Evolutionary conservation across 2,113 vertebrate genomes (phyloP), one percentile per base, ranked within the genome.

Genomic region (Sturnus vulgaris): DNA sequence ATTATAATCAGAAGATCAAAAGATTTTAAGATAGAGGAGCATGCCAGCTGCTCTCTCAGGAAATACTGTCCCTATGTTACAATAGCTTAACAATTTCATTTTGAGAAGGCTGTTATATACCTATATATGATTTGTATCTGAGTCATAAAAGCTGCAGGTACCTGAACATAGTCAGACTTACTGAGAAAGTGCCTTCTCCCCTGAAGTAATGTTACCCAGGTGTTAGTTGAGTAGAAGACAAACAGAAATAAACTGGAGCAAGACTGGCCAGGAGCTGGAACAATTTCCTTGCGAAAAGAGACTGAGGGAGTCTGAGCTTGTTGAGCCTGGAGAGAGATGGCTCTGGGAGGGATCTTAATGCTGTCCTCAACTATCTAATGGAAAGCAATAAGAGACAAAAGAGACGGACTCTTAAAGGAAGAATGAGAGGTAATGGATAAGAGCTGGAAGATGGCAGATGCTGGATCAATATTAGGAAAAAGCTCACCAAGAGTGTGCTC

Each of bases 1-100:
- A 83, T 93, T 94, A 96, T 68, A 35, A 88, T 91, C 72, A 88
- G 52, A 39, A 90, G 72, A 93, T 96, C 72, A 94, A 93, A 97
- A 93, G 94, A 81, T 90, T 94, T 95, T 94, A 94, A 88, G 85
- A 61, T 39, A 93, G 70, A 90, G 66, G 86, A 81, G 39, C 33
- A 60, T 46, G n/a, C 21, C 46, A 86, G 76, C 71, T 92, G 50
- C 55, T 92, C 21, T 80, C 88, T 77, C 44, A 93, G 82, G 68
- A 81, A 88, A 80, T 50, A 28, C 44, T 53, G 42, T 90, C 57
- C 24, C 56, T 93, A 88, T 56, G 35, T 88, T 75, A 84, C 23
- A 68, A 71, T 28, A 86, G 44, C 15, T 65, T 80, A 88, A 89
- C 71, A 47, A 22, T 86, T 92, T 46, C 27, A 84, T 91, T 93